Conservation (phyloP, 2,888 invertebrate genomes). For the Lomographa bimaculata region DNA sequence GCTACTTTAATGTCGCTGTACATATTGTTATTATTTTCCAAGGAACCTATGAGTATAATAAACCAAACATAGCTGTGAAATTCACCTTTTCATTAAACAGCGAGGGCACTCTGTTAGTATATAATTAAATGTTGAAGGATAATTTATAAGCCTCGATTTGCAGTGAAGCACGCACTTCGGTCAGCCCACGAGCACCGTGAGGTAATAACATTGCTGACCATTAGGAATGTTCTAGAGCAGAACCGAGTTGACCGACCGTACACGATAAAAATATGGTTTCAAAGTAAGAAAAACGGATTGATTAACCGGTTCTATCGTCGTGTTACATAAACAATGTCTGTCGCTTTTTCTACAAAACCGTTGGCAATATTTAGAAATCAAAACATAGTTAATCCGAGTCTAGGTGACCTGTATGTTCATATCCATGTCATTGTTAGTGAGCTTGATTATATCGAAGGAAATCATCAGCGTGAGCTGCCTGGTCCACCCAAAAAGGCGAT, state of each 20-base stretch:
- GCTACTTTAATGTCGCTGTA: too few species aligned
- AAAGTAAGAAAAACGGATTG: slow-evolving; percentile 10
- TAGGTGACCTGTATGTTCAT: slow-evolving; percentile 97
- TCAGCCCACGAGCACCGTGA: slow-evolving; percentile 22
- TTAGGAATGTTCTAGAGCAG: slow-evolving; percentile 43
- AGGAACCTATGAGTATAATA: too few species aligned
- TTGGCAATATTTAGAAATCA: too few species aligned
- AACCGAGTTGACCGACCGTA: slow-evolving; percentile 34
- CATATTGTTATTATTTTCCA: too few species aligned
- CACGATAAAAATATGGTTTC: slow-evolving; percentile 29
- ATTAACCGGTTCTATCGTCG: slow-evolving; percentile 4
- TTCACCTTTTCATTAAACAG: slow-evolving; percentile 45
- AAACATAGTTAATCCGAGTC: too few species aligned
- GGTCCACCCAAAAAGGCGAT: slow-evolving; percentile 97
- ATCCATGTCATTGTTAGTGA: slow-evolving; percentile 99
- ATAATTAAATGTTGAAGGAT: slow-evolving; percentile 57
- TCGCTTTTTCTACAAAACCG: too few species aligned
- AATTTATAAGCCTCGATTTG: slow-evolving; percentile 52
- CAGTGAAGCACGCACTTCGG: slow-evolving; percentile 38
- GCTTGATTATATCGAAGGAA: slow-evolving; percentile 98
- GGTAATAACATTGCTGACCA: slow-evolving; percentile 32
- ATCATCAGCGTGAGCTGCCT: slow-evolving; percentile 97
- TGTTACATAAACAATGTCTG: background rate
- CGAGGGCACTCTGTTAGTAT: slow-evolving; percentile 41
- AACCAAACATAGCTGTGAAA: too few species aligned